Evolutionary conservation across 1,140 invertebrate genomes (phyloP), one percentile per base, ranked within the genome.

Genomic region (Sycobia sp.): DNA sequence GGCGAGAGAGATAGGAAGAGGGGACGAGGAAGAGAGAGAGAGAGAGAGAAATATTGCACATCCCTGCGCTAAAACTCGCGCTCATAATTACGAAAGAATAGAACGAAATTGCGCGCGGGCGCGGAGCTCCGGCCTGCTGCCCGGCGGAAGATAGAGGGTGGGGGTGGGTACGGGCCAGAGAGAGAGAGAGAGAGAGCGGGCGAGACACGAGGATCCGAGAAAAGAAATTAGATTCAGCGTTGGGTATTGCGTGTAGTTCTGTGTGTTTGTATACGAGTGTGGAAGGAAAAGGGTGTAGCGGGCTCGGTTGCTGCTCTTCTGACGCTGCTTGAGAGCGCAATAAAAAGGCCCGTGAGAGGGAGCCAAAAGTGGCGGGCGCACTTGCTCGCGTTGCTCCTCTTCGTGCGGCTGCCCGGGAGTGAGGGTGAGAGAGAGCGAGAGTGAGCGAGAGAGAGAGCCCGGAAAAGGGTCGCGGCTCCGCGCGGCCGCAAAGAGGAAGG

Each of bases 51-150:
- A n/a, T n/a, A n/a, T n/a, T n/a, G n/a, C n/a, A n/a, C 27, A n/a
- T 49, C n/a, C 0, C 27, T 10, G 47, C 27, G 47, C 38, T 29
- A 43, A 47, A 49, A 34, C n/a, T 50, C 46, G 55, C 43, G 47
- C 43, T 55, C 63, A 56, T 65, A 65, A 65, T 65, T 65, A 43
- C 63, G 43, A 65, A 65, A 65, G 63, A 65, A 65, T 65, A 60
- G 63, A 1, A 39, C 57, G 44, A 47, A 49, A 60, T 65, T 58
- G 56, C 55, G n/a, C n/a, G n/a, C n/a, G n/a, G n/a, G n/a, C n/a
- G n/a, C n/a, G n/a, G n/a, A n/a, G n/a, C n/a, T n/a, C n/a, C n/a
- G n/a, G n/a, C n/a, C n/a, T n/a, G n/a, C n/a, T n/a, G n/a, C n/a
- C n/a, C n/a, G n/a, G n/a, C n/a, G n/a, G n/a, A n/a, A n/a, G n/a